Conservation (phyloP, 2,888 invertebrate species). For the Vesta saturnalis region DNA sequence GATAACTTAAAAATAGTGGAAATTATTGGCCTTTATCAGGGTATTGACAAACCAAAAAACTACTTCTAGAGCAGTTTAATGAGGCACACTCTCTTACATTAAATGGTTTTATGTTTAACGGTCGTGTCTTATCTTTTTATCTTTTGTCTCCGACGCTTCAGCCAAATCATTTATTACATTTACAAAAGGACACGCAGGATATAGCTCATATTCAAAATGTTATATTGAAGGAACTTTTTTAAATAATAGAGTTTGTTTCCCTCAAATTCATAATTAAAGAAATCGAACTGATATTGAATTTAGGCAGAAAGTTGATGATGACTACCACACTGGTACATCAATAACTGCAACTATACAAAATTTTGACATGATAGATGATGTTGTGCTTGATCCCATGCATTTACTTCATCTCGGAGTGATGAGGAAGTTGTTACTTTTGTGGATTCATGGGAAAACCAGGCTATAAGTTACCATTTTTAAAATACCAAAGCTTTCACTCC, state of each 20-base stretch:
- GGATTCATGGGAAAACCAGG: not conserved
- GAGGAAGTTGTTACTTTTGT: too few relatives aligned
- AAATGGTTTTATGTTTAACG: not conserved
- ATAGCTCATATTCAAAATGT: not conserved
- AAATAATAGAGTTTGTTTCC: not conserved
- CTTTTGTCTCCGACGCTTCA: not conserved
- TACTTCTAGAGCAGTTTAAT: not conserved
- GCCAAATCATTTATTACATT: too few relatives aligned
- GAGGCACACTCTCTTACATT: too few relatives aligned
- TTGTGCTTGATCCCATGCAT: not conserved
- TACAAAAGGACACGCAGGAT: not conserved
- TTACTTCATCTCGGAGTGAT: too few relatives aligned
- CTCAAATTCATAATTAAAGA: too few relatives aligned
- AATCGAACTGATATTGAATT: too few relatives aligned
- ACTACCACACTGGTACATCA: not conserved
- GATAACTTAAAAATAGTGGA: not conserved
- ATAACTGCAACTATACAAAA: too few relatives aligned
- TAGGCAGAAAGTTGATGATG: not conserved
- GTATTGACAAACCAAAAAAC: not conserved
- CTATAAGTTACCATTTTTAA: not conserved
- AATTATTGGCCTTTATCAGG: too few relatives aligned
- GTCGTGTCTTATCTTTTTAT: not conserved
- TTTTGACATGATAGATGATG: not conserved
- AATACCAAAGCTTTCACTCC: not conserved
- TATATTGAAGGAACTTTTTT: not conserved